Evolutionary conservation across 1,140 invertebrate genomes (phyloP), one percentile per base, ranked within the genome.

Genomic region (Dendroctonus ponderosae): DNA sequence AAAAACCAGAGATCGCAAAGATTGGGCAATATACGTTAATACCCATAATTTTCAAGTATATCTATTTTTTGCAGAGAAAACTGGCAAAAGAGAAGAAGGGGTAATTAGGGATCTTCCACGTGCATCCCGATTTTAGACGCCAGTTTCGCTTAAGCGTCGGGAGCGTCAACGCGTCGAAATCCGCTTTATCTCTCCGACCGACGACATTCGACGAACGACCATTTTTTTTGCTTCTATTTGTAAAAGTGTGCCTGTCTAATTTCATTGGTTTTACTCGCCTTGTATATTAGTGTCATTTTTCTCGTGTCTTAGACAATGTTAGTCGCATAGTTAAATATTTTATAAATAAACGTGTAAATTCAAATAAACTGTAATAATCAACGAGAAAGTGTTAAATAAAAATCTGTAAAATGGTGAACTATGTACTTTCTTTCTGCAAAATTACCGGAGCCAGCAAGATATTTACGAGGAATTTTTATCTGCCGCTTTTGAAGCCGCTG

Each of bases 391-490:
- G 43, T 9, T 46, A 9, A 11, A 12, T 46, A 46, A 46, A 46
- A 46, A 46, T 46, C 43, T 46, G 8, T 46, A 46, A 46, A 46
- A 75, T 75, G 74, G 73, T 79, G 68, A 79, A 79, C 70, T 78
- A 77, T 71, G 74, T 79, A 69, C 65, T 89, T 84, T 88, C 88
- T 51, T 90, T 85, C 76, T 92, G 91, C 80, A 86, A 91, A 78
- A 92, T 93, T 64, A 93, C 91, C 41, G 91, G 89, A 41, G 86
- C 85, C 71, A 90, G 89, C 77, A 83, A 89, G 48, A 89, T 89
- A 69, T 84, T 93, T 68, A 89, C 90, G 46, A 89, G 91, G 71
- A 88, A 90, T 40, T 91, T 92, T 79, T 93, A 93, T 76, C 90
- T 93, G 72, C 91, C 91, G 3, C 80, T 93, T 38, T 80, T 93